Base-by-base conservation (phyloP, 2,113 vertebrate species). In the Argyrosomus japonicus region DNA sequence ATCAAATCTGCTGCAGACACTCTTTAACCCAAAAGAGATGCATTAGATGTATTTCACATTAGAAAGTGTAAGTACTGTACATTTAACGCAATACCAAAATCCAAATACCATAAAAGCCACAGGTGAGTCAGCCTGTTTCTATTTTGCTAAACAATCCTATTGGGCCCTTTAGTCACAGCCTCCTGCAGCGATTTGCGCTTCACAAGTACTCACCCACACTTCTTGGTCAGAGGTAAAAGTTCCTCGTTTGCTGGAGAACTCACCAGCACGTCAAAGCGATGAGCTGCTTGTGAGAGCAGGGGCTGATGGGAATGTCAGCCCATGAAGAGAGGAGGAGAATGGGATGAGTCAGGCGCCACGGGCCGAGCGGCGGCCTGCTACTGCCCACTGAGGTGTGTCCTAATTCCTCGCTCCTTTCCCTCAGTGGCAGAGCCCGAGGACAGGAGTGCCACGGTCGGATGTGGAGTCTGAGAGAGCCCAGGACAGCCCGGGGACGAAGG, bases 261-360 rank as follows among this genome's bases (percentile, higher is more conserved):
- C 87, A 47, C 81, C 75, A 82, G 82, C 89, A 76, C 82, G 94
- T 95, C 93, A 95, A 75, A 93, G 84, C 81, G 15, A 94, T 94
- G 88, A 92, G 82, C 79, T 15, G 75, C 79, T 68, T 63, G 60
- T 21, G 29, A 77, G 64, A 89, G 69, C 85, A 87, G 67, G 62
- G 76, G 77, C 85, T 92, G 92, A 93, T 92, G 92, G 87, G 91
- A 92, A 85, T 91, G 94, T 93, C 91, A 92, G 90, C 61, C 82
- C 89, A 32, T 81, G 63, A 77, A 78, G 69, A 77, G 57, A 72
- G 69, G 87, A 89, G 81, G 75, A 82, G 51, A 90, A 72, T 61
- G 82, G 85, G 79, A 92, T 90, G 89, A 94, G 88, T 93, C 89
- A 88, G 92, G 80, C 79, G 73, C 84, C 58, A 76, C 43, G 62